These are phyloP conservation scores for Cheirogaleus major DNA, from an alignment of 2,797 vertebrate genomes.

Conservation along the genomic window DNA sequence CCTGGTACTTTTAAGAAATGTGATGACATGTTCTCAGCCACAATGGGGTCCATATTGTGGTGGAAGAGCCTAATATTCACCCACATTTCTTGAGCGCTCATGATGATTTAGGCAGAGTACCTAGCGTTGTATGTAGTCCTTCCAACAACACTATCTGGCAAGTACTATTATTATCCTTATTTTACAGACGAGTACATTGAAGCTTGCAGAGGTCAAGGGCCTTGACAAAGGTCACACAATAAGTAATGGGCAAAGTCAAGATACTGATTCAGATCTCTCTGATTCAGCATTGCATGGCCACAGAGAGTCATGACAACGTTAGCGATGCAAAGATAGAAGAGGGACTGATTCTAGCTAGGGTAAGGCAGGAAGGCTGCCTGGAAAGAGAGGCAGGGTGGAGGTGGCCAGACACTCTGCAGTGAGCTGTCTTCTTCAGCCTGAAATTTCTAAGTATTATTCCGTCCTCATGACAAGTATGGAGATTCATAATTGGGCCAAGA, in stretches of 20 bases:
- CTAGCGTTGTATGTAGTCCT: background rate
- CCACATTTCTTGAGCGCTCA: background rate
- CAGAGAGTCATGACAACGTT: background rate
- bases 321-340: background rate
- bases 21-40: background rate
- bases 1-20: background rate
- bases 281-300: background rate
- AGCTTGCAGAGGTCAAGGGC: background rate
- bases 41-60: background rate
- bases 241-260: background rate
- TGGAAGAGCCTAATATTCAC: background rate
- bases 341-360: background rate
- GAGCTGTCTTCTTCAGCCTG: background rate
- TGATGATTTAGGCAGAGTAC: too few species aligned
- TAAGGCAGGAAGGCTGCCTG: background rate
- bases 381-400: background rate
- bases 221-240: background rate
- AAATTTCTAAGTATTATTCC: background rate
- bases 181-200: slow-evolving; percentile 8
- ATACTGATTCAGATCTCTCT: background rate
- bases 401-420: background rate
- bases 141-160: background rate
- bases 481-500: background rate
- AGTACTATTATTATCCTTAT: background rate
- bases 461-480: background rate